Evolutionary conservation across 2,888 invertebrate genomes (phyloP), one percentile per base, ranked within the genome.

Genomic region (Phymatocera aterrima): DNA sequence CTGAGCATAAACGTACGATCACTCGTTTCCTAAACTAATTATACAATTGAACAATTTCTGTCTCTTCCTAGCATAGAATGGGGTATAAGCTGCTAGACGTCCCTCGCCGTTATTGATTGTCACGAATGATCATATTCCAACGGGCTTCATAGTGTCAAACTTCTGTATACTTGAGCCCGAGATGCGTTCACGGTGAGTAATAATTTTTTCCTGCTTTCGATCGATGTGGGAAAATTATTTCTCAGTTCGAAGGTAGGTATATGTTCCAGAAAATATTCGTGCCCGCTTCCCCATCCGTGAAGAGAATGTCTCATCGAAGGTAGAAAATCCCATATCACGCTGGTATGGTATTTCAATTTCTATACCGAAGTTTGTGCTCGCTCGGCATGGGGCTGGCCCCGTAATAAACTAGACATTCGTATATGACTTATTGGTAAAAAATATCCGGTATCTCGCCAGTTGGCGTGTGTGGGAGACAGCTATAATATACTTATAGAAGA

Each of bases 391-490:
- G 37, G n/a, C 28, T 46, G 68, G 24, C 12, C 28, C 2, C 12
- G 28, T 31, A 28, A 72, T 72, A 51, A 48, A 72, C 48, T 34
- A 31, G 37, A 48, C 18, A 34, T 72, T 48, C 8, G 51, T 72
- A n/a, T n/a, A 28, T 40, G 51, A 72, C 34, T 48, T 51, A 54
- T 48, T 51, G 51, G 72, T 72, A 72, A 72, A 72, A 72, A 72
- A 51, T 72, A 72, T 72, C 72, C 51, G 72, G 34, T 72, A 72
- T 72, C 72, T 72, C 72, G 72, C n/a, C 34, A 34, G 28, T 72
- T 48, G 28, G 51, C 48, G 31, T 37, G 51, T 72, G n/a, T 12
- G 51, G 72, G 31, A 51, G 28, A 72, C 51, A 72, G 65, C 43
- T 65, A 64, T 10, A 18, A 28, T 12, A 5, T 31, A 51, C 34